Conservation (phyloP, 2,888 invertebrate species). For the Hydraecia micacea region DNA sequence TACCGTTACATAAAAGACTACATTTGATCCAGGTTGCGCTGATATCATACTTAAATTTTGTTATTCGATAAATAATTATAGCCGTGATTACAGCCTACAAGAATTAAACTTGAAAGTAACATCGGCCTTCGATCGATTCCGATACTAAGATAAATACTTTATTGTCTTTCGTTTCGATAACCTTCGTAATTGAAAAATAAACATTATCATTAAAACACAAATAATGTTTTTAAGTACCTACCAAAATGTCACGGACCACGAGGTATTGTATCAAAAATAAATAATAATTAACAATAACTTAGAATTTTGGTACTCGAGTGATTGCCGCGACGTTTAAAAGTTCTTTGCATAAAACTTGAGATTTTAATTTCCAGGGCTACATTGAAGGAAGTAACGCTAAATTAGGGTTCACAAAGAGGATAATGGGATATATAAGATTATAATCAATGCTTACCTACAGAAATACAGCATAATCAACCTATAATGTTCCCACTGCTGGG, state of each 20-base stretch:
- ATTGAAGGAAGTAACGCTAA: not conserved
- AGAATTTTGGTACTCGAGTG: constrained; percentile 13
- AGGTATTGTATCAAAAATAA: constrained; percentile 21
- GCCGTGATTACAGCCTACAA: constrained; percentile 48
- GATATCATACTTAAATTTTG: constrained; percentile 22
- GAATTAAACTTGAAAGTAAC: constrained; percentile 63
- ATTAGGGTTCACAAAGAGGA: not conserved
- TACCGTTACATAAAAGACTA: constrained; percentile 6
- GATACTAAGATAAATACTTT: constrained; percentile 65
- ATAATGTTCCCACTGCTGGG: not conserved
- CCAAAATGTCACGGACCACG: constrained; percentile 71
- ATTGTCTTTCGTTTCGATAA: constrained; percentile 68
- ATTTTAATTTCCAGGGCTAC: not conserved
- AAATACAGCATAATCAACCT: too few species aligned
- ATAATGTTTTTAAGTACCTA: constrained; percentile 60
- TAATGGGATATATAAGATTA: not conserved
- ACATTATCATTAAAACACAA: constrained; percentile 66
- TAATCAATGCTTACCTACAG: too few species aligned
- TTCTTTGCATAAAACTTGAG: not conserved
- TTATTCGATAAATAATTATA: constrained; percentile 57
- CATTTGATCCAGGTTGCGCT: constrained; percentile 21
- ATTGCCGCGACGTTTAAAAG: not conserved
- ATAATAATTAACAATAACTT: constrained; percentile 30
- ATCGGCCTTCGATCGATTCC: constrained; percentile 68
- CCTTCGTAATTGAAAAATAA: constrained; percentile 71